Evolutionary conservation across 2,888 invertebrate species (phyloP).

Genomic region (Erebia ligea): DNA sequence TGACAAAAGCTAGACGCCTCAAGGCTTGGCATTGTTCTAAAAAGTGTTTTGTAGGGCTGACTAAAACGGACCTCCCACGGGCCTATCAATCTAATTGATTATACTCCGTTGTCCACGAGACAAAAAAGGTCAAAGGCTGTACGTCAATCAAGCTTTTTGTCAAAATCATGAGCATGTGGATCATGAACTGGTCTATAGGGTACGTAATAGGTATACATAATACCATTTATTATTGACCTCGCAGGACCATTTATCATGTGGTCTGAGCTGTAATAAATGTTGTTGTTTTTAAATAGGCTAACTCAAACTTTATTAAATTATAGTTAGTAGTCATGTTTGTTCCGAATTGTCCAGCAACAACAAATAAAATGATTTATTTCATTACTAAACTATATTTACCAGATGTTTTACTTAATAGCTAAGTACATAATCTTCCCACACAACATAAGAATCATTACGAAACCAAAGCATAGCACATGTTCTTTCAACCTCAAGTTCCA

Average conservation of each 20-base stretch:
- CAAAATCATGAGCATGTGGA: slow-evolving; percentile 48
- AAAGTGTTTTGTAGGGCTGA: slow-evolving; percentile 50
- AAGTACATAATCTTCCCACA: slow-evolving; percentile 15
- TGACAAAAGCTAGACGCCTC: not conserved
- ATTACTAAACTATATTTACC: slow-evolving; percentile 8
- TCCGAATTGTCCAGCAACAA: not conserved
- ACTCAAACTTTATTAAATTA: not conserved
- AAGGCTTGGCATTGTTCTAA: not conserved
- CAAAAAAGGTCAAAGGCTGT: slow-evolving; percentile 67
- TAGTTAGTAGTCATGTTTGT: no score
- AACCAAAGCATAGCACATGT: slow-evolving; percentile 52
- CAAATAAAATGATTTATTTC: not conserved
- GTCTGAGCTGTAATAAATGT: not conserved
- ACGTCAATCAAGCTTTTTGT: slow-evolving; percentile 65
- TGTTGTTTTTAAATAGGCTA: not conserved
- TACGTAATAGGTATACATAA: not conserved
- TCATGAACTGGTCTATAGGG: not conserved
- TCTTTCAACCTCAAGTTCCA: slow-evolving; percentile 49
- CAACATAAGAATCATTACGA: slow-evolving; percentile 33
- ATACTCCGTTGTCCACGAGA: slow-evolving; percentile 57
- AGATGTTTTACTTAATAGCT: slow-evolving; percentile 3
- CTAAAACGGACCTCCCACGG: slow-evolving; percentile 65
- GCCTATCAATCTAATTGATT: slow-evolving; percentile 61
- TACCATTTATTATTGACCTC: not conserved
- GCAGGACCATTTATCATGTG: not conserved